A percentile compares a stretch with the other conserved stretches of the same genome.
Conservation (phyloP, 2,888 invertebrate genomes). For the Eurytoma californica region DNA sequence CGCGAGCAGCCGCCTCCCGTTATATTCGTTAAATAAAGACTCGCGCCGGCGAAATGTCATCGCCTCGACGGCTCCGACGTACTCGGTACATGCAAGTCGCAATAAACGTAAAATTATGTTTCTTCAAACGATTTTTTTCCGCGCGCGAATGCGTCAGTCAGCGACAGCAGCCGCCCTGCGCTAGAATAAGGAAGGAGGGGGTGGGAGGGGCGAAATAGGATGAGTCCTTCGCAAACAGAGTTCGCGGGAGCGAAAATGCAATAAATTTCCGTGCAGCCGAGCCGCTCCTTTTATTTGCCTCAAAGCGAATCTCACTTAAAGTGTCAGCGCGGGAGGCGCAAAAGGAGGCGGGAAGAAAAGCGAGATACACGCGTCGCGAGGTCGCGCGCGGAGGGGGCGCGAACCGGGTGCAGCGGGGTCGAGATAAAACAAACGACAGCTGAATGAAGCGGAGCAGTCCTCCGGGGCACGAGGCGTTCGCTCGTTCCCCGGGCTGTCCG, state of each 20-base stretch:
- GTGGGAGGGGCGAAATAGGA: background rate
- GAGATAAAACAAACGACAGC: slow-evolving; percentile 60
- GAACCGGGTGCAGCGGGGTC: slow-evolving; percentile 10
- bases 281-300: slow-evolving; percentile 39
- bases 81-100: background rate
- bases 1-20: no score
- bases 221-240: slow-evolving; percentile 22
- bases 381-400: background rate
- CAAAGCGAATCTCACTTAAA: slow-evolving; percentile 29
- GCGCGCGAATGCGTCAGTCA: background rate
- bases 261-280: slow-evolving; percentile 23
- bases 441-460: slow-evolving; percentile 60
- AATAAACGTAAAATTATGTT: background rate
- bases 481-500: slow-evolving; percentile 38
- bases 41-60: background rate
- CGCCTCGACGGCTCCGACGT: background rate
- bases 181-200: background rate
- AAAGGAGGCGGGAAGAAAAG: slow-evolving; percentile 14
- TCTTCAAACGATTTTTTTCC: background rate
- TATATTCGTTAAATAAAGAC: background rate
- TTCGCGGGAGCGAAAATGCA: slow-evolving; percentile 25
- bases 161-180: background rate
- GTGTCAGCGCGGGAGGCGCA: slow-evolving; percentile 6
- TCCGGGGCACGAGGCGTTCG: slow-evolving; percentile 37
- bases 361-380: slow-evolving; percentile 1